phyloP scores from a whole-genome alignment of 2,113 vertebrate genomes.

The Noctilio leporinus region DNA sequence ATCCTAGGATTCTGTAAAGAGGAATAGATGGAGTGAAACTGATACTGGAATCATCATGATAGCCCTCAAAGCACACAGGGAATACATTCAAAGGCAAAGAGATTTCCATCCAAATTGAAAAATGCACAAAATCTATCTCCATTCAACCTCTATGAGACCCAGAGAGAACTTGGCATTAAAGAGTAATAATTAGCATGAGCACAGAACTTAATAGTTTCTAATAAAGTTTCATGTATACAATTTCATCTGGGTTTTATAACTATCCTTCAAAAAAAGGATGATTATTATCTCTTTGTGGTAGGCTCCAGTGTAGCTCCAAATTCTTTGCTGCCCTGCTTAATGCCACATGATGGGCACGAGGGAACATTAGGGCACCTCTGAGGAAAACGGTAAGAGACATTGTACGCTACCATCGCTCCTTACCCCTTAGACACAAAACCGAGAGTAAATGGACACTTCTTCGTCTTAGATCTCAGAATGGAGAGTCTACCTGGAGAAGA shows the following conservation, averaged over 20 bases:
- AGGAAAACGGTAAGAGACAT: background rate
- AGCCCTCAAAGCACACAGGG: background rate
- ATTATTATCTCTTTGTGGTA: background rate
- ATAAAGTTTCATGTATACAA: background rate
- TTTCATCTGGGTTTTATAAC: background rate
- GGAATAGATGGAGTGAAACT: background rate
- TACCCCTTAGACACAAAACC: background rate
- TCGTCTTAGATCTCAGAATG: background rate
- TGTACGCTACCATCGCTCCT: background rate
- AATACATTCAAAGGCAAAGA: constrained; percentile 23
- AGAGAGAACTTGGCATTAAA: background rate
- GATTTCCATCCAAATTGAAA: constrained; percentile 37
- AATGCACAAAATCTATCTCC: background rate
- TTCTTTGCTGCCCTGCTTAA: background rate
- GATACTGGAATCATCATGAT: background rate
- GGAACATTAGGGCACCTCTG: background rate
- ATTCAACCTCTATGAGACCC: background rate
- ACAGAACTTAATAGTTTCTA: background rate
- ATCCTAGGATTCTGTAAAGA: background rate
- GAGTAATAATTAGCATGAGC: background rate
- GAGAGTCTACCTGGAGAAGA: background rate
- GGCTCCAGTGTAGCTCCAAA: background rate
- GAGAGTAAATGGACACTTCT: background rate
- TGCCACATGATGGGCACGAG: background rate
- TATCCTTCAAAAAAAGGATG: background rate